These are phyloP conservation scores for Ptiloglossa arizonensis DNA, from an alignment of 1,140 invertebrate genomes.

Conservation along the genomic window DNA sequence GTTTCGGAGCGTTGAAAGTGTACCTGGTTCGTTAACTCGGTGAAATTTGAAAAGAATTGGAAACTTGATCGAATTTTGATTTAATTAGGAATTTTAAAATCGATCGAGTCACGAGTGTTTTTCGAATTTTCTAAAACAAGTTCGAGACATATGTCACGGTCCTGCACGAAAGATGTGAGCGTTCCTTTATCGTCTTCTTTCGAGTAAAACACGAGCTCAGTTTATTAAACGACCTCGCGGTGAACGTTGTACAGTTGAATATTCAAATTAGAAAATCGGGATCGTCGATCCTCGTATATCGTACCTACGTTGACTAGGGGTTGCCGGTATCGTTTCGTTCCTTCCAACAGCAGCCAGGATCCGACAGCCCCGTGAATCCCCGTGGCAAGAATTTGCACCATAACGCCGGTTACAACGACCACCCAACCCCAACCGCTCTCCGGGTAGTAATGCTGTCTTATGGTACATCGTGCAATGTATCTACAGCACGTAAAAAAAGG, in stretches of 20 bases:
- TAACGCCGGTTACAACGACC: conserved; percentile 81
- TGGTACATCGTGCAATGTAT: conserved; percentile 74
- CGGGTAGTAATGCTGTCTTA: conserved; percentile 85
- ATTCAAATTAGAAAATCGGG: conserved; percentile 18
- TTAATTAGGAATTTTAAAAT: no score
- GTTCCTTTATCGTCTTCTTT: no score
- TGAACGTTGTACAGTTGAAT: background rate
- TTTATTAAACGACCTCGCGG: background rate
- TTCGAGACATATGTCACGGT: no score
- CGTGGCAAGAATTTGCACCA: conserved; percentile 81
- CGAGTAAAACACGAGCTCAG: no score
- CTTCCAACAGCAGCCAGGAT: conserved; percentile 73
- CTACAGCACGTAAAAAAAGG: conserved; percentile 79
- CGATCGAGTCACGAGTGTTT: no score
- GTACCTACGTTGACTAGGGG: conserved; percentile 72
- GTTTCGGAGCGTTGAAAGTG: no score
- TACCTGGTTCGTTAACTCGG: no score
- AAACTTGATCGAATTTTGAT: no score
- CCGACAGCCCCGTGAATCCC: conserved; percentile 82
- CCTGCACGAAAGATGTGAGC: no score
- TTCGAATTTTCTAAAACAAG: no score
- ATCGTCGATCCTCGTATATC: conserved; percentile 38
- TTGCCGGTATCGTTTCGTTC: conserved; percentile 69
- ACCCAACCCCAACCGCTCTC: conserved; percentile 88
- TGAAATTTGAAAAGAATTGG: no score